Evolutionary conservation across 1,140 invertebrate species (phyloP).

Genomic region (Aphis craccivora): DNA sequence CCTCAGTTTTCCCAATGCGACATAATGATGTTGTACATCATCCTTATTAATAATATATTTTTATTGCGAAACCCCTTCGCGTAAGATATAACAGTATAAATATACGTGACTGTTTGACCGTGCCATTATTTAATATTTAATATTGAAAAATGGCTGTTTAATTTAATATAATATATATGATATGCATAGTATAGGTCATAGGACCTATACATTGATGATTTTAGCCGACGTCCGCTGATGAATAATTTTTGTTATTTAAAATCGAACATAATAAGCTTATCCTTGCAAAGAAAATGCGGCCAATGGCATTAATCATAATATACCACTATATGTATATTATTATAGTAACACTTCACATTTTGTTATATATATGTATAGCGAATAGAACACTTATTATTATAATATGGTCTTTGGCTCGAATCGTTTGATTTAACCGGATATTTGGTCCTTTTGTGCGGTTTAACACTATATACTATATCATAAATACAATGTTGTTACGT

Average conservation of each 20-base stretch:
- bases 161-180: too few species aligned
- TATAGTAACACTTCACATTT: background rate
- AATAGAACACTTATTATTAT: background rate
- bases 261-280: background rate
- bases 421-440: background rate
- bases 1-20: background rate
- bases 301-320: background rate
- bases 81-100: background rate
- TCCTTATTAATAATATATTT: background rate
- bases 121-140: background rate
- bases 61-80: background rate
- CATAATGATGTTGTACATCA: background rate
- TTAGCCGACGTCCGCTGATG: too few species aligned
- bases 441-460: background rate
- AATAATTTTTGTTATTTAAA: background rate
- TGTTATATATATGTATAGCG: background rate
- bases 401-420: background rate
- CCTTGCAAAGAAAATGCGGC: background rate
- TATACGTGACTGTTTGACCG: background rate
- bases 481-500: background rate
- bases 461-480: background rate
- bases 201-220: too few species aligned
- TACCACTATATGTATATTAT: background rate
- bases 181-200: too few species aligned
- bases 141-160: too few species aligned